Percentiles rank a stretch among this genome's conserved stretches.
phyloP scores from a whole-genome alignment of 2,888 invertebrate species.

The Drosophila formosana region DNA sequence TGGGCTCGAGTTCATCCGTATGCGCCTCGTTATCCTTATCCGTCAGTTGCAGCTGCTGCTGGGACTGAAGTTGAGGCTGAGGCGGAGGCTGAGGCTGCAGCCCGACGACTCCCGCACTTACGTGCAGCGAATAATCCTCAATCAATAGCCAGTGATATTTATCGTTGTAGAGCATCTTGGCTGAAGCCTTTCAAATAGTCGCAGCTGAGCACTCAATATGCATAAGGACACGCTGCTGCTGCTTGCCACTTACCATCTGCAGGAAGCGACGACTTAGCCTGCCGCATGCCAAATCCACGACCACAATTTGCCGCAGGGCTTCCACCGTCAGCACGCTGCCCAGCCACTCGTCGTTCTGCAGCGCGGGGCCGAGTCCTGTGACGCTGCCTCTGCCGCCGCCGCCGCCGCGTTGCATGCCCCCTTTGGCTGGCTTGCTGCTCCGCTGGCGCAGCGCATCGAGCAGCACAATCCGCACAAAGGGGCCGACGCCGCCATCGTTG shows the following conservation, averaged over 20 bases:
- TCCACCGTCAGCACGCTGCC: constrained; percentile 75
- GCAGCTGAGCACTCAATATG: constrained; percentile 54
- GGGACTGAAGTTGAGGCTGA: not conserved
- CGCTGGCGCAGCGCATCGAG: constrained; percentile 62
- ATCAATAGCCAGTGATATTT: constrained; percentile 85
- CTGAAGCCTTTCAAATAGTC: constrained; percentile 82
- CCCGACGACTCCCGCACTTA: constrained; percentile 37
- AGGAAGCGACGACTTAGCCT: constrained; percentile 80
- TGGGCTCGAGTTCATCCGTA: constrained; percentile 73
- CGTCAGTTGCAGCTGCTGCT: constrained; percentile 44
- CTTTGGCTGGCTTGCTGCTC: constrained; percentile 5
- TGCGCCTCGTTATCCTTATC: constrained; percentile 31
- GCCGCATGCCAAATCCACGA: constrained; percentile 83
- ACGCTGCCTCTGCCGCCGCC: constrained; percentile 15
- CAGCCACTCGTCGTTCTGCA: constrained; percentile 70
- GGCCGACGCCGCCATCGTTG: constrained; percentile 25
- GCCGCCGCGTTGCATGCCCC: constrained; percentile 6
- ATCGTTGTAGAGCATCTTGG: constrained; percentile 84
- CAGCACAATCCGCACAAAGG: constrained; percentile 69
- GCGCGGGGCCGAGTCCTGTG: constrained; percentile 20
- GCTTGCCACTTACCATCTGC: constrained; percentile 80
- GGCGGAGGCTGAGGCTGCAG: not conserved
- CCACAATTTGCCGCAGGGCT: constrained; percentile 81
- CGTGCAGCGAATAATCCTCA: constrained; percentile 82
- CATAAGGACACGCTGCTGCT: constrained; percentile 24